A percentile compares a stretch with the other conserved stretches of the same genome.
Evolutionary conservation across 2,888 invertebrate genomes (phyloP).

Genomic region (Stenodema calcarata): DNA sequence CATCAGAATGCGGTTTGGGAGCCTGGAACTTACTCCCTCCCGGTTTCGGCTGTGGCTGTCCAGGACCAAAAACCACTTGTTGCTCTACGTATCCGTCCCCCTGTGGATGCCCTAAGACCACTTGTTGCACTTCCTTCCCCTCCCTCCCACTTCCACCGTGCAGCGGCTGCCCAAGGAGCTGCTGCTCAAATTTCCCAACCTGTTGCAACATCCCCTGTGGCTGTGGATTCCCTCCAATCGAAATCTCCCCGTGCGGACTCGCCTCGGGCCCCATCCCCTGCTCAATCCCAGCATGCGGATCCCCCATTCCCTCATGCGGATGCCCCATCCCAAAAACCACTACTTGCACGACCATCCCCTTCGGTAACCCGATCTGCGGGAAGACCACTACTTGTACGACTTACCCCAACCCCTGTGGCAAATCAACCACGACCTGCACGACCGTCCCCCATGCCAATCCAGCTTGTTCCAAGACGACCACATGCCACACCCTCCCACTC

Average conservation of each 20-base stretch:
- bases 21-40: conserved; percentile 15
- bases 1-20: conserved; percentile 28
- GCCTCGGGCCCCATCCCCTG: not conserved
- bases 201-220: not conserved
- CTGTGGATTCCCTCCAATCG: not conserved
- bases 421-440: conserved; percentile 46
- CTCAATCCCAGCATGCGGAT: not conserved
- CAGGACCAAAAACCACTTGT: conserved; percentile 36
- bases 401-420: conserved; percentile 39
- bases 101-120: conserved; percentile 25
- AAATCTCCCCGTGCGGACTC: conserved; percentile 16
- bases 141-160: not conserved
- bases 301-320: not conserved
- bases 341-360: conserved; percentile 40
- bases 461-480: conserved; percentile 27
- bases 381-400: conserved; percentile 47
- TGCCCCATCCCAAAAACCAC: conserved; percentile 31
- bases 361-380: conserved; percentile 38
- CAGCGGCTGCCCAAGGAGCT: not conserved
- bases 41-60: conserved; percentile 23
- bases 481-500: conserved; percentile 27
- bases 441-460: conserved; percentile 47
- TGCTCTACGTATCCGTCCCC: conserved; percentile 30
- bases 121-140: conserved; percentile 30
- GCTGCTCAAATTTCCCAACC: not conserved